Evolutionary conservation across 2,888 invertebrate species (phyloP), one percentile per base, ranked within the genome.

Genomic region (Pammene aurita): DNA sequence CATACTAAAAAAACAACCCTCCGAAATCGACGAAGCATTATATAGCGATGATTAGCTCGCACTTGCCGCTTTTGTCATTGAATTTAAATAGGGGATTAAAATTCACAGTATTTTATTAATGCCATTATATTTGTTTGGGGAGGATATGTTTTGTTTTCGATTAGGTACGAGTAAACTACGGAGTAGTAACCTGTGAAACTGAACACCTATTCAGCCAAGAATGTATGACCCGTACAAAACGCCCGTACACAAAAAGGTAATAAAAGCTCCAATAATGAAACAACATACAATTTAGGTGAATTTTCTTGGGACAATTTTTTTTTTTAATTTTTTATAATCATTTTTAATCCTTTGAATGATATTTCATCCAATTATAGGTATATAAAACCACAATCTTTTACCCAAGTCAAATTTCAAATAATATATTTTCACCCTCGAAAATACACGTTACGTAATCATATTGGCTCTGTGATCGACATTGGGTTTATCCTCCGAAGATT

Each of bases 61-160:
- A 92, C 92, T 92, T 92, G 92, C 91, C 81, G 77, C 78, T 80
- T 79, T 76, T 80, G 82, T 86, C 85, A 92, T 92, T 92, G 90
- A 92, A 92, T 92, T 91, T 92, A 92, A 92, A 92, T 90, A 83
- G 90, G 89, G 90, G 91, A 92, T 92, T 91, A 91, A 86, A 88
- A 87, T 81, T 87, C 79, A 81, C 82, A 83, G 85, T 84, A 82
- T 88, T 89, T 90, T 90, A 90, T 92, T 90, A 90, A 87, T 86
- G 76, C 86, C 80, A 90, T 91, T 92, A 89, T 92, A 81, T 52
- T 52, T 61, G 38, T 50, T 52, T 62, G 41, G 41, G 50, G 62
- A 62, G 11, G 9, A 7, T 18, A 18, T 48, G 26, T 44, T 26
- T 26, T 26, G 4, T 26, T 26, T 26, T 44, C 11, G 18, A 18